A percentile compares a stretch with the other conserved stretches of the same genome.
Evolutionary conservation across 37 sponge, comb jelly and placozoan species (phyloP).

Genomic region (Ianthella basta): DNA sequence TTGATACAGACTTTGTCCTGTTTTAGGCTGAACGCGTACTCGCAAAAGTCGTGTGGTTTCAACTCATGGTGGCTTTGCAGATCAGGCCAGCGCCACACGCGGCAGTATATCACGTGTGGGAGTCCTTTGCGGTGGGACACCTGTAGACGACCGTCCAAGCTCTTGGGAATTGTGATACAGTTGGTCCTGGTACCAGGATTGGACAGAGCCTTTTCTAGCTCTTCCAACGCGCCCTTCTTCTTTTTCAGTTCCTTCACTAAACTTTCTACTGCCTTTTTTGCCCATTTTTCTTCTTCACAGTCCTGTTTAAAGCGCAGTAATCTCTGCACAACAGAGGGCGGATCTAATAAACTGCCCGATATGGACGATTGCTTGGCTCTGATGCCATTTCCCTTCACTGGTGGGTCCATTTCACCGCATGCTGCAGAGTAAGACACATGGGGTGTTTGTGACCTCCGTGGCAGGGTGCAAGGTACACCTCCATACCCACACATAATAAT

Average conservation of each 20-base stretch:
- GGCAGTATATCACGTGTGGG: conserved; percentile 99
- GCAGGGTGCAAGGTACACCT: no score
- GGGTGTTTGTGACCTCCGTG: no score
- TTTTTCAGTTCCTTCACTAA: conserved; percentile 98
- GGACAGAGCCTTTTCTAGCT: conserved; percentile 95
- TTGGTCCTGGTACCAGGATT: conserved; percentile 79
- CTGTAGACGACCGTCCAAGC: conserved; percentile 96
- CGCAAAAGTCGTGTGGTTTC: conserved; percentile 91
- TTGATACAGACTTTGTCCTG: conserved; percentile 98
- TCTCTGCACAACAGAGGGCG: conserved; percentile 92
- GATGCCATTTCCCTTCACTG: no score
- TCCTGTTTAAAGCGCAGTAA: conserved; percentile 98
- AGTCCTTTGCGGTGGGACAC: conserved; percentile 98
- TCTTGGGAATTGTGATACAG: conserved; percentile 95
- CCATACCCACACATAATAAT: no score
- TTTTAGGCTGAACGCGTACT: conserved; percentile 94
- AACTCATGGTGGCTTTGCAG: conserved; percentile 98
- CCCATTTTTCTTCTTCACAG: conserved; percentile 99
- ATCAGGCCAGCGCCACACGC: conserved; percentile 99
- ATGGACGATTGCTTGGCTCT: no score
- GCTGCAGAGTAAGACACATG: no score
- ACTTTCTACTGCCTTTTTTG: conserved; percentile 95
- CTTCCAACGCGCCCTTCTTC: conserved; percentile 94
- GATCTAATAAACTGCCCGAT: no score
- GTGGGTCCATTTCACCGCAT: no score